Conservation (phyloP, 2,113 vertebrate species). For the Malurus alboscapulatus region DNA sequence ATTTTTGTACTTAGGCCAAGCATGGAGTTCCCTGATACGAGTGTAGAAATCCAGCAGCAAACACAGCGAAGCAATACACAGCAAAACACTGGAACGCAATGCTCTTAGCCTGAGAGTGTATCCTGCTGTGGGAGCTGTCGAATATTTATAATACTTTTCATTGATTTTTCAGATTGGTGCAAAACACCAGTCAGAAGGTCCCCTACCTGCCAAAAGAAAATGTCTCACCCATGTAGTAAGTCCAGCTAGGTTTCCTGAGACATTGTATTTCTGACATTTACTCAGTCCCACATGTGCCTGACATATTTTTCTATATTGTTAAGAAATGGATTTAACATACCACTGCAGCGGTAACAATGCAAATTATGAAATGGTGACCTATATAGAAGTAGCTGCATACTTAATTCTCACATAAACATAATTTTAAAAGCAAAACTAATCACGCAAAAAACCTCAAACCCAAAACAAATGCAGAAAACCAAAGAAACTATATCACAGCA, state of each 20-base stretch:
- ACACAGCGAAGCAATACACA: not conserved
- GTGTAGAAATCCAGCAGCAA: not conserved
- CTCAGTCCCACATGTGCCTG: not conserved
- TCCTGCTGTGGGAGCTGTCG: not conserved
- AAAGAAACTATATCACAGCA: not conserved
- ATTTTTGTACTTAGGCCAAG: not conserved
- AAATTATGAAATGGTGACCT: not conserved
- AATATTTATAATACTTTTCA: not conserved
- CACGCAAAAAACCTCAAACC: rapidly evolving
- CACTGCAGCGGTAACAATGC: not conserved
- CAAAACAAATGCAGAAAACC: not conserved
- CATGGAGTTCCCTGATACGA: not conserved
- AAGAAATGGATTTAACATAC: not conserved
- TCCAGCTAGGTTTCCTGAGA: not conserved
- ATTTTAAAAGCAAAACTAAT: not conserved
- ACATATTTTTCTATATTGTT: not conserved
- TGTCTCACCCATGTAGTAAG: not conserved
- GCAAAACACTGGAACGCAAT: not conserved
- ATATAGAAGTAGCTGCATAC: not conserved
- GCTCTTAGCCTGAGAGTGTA: not conserved
- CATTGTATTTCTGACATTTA: not conserved
- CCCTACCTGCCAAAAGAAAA: not conserved
- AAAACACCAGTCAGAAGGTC: not conserved
- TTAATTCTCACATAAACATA: not conserved
- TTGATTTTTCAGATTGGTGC: not conserved